A percentile compares a stretch with the other conserved stretches of the same genome.
Conservation (phyloP, 1,140 invertebrate genomes). For the Nephila pilipes region DNA sequence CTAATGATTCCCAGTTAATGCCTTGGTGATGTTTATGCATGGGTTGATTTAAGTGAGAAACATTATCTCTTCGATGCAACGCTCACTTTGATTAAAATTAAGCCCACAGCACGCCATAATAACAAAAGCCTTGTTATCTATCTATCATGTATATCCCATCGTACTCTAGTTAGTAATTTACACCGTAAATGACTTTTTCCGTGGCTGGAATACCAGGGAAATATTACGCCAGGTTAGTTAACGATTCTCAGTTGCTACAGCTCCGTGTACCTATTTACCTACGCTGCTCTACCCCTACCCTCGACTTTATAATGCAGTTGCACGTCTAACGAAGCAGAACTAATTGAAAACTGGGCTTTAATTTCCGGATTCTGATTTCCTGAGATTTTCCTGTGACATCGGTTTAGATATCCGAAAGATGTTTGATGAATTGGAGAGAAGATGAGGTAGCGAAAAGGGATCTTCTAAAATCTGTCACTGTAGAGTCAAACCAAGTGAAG, state of each 20-base stretch:
- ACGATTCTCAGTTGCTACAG: background rate
- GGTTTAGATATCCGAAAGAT: background rate
- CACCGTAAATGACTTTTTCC: constrained; percentile 36
- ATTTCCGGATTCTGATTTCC: constrained; percentile 39
- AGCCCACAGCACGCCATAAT: background rate
- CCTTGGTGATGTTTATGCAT: constrained; percentile 14
- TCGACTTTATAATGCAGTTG: constrained; percentile 8
- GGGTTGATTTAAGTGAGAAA: constrained; percentile 1
- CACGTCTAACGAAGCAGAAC: constrained; percentile 19
- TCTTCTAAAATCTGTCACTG: background rate
- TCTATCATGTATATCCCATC: background rate
- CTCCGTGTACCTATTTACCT: background rate
- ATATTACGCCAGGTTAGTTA: constrained; percentile 24
- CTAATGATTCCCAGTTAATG: constrained; percentile 9
- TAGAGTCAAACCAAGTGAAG: too few relatives aligned
- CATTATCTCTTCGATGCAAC: background rate
- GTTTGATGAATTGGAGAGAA: constrained; percentile 34
- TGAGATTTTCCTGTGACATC: constrained; percentile 41
- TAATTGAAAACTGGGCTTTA: constrained; percentile 36
- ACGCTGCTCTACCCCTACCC: background rate
- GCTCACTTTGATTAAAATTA: constrained; percentile 34
- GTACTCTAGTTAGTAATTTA: constrained; percentile 14
- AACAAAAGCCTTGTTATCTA: constrained; percentile 36
- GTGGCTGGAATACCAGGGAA: background rate
- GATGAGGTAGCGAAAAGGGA: background rate